Evolutionary conservation across 2,888 invertebrate species (phyloP), one percentile per base, ranked within the genome.

Genomic region (Trachelus tabidus): DNA sequence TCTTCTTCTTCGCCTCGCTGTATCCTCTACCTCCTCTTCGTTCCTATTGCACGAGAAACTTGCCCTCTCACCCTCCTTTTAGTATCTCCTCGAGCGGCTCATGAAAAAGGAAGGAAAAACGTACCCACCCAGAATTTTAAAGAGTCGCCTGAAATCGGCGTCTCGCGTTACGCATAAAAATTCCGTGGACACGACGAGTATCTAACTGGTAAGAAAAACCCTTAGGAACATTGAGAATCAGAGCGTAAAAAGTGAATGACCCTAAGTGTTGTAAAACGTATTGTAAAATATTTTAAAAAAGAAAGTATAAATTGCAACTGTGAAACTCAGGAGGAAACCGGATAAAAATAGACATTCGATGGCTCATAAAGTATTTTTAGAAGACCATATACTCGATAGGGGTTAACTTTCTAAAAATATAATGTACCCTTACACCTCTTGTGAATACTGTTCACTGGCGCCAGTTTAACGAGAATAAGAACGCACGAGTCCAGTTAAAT

Each of bases 61-160:
- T 56, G 56, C 56, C 56, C 56, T 56, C 56, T 56, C 56, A 2
- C 56, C 56, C 56, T 56, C 56, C 56, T 56, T 23, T 9, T 56
- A 2, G 56, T 56, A 23, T 9, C 56, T 23, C 23, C 40, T 69
- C n/a, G n/a, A 0, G 31, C 71, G 71, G 23, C 12, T 23, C 23
- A 9, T 35, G 23, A 23, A 74, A 74, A 71, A 71, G 71, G 71
- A 71, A 71, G 69, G 69, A 79, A 71, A 78, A 78, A 81, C 79
- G 77, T 78, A 77, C 76, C 75, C 77, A 81, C 81, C 81, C 80
- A 82, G 86, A 87, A 88, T 88, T 81, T 87, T 85, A 84, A 87
- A 81, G 84, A 84, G 85, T 82, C 83, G 83, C 83, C 84, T 81
- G 76, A 84, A 83, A 87, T 87, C 84, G 82, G 80, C 77, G 76